Evolutionary conservation across 2,888 invertebrate genomes (phyloP).

Genomic region (Cataglyphis albicans): DNA sequence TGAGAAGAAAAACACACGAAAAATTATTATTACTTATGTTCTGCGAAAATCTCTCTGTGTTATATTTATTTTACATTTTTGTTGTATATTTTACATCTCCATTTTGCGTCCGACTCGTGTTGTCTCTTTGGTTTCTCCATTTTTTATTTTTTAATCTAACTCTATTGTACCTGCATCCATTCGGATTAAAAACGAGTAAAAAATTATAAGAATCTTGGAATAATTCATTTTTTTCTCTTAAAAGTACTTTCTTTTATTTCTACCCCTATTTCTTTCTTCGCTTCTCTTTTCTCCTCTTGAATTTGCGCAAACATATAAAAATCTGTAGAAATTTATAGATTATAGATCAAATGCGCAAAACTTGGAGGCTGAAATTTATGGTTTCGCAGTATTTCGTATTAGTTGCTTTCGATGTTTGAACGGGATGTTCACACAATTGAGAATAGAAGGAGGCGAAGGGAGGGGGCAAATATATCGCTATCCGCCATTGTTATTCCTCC

Average conservation of each 20-base stretch:
- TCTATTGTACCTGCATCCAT: not conserved
- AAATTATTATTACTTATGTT: constrained; percentile 5
- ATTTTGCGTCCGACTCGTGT: not conserved
- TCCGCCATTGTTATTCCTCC: constrained; percentile 41
- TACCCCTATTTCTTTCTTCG: not conserved
- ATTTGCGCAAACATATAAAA: constrained; percentile 63
- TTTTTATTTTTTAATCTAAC: not conserved
- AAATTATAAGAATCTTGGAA: not conserved
- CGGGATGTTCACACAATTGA: constrained; percentile 49
- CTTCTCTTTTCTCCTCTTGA: constrained; percentile 11
- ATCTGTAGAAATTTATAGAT: constrained; percentile 79
- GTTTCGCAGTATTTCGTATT: constrained; percentile 71
- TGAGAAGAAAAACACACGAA: not conserved
- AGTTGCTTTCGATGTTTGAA: constrained; percentile 68
- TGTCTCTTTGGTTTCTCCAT: not conserved
- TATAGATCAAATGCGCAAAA: constrained; percentile 82
- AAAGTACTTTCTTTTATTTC: not conserved
- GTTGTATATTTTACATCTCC: not conserved
- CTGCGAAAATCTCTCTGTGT: not conserved
- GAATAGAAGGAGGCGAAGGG: not conserved
- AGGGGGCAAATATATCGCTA: not conserved
- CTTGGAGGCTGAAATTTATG: constrained; percentile 82
- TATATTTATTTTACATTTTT: not conserved
- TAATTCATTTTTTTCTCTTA: not conserved
- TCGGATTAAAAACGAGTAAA: not conserved